phyloP scores from a whole-genome alignment of 2,113 vertebrate species.

The Microtus ochrogaster region DNA sequence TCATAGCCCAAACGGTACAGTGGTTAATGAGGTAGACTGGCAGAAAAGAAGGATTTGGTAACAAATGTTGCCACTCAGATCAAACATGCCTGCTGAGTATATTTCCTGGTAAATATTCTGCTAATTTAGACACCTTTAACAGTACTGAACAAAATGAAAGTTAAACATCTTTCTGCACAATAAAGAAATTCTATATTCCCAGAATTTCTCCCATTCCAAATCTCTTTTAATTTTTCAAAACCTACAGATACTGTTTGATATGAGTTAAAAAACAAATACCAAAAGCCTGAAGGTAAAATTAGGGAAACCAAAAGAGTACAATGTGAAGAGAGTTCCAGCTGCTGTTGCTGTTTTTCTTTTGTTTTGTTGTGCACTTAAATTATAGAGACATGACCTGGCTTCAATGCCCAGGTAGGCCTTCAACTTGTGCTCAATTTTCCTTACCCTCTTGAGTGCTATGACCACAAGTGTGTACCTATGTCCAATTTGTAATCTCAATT shows the following conservation, averaged over 20 bases:
- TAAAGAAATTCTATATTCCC: background rate
- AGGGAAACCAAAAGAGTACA: background rate
- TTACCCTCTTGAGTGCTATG: background rate
- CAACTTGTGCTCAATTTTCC: background rate
- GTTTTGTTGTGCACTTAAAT: background rate
- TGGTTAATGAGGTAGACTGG: background rate
- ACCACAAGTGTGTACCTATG: background rate
- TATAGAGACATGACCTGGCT: background rate
- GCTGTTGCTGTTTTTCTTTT: background rate
- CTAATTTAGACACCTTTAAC: background rate
- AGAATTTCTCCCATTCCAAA: background rate
- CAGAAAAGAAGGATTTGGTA: background rate
- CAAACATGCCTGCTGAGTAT: background rate
- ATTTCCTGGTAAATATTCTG: slow-evolving; percentile 18
- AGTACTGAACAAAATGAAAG: background rate
- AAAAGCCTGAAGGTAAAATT: background rate
- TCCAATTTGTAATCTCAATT: background rate
- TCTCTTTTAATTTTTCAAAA: background rate
- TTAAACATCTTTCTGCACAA: background rate
- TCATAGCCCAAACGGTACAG: background rate
- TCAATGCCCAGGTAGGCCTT: background rate
- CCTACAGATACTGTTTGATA: background rate
- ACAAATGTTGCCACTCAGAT: background rate
- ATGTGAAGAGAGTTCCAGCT: background rate
- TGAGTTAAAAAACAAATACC: background rate